Evolutionary conservation across 2,797 vertebrate species (phyloP).

Genomic region (Acanthiza pusilla): DNA sequence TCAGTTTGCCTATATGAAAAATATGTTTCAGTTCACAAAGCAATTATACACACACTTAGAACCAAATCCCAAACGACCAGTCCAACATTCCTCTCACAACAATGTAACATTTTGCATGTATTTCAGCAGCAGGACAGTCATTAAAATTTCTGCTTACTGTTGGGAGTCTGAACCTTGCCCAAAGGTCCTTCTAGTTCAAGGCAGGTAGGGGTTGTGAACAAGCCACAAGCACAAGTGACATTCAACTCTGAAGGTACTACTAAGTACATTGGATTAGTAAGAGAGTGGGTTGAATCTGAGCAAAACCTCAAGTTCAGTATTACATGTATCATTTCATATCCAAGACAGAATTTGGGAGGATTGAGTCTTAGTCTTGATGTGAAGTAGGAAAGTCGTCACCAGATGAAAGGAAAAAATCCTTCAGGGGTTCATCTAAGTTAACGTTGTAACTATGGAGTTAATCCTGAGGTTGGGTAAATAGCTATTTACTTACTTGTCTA

Average conservation of each 20-base stretch:
- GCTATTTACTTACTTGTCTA: conserved; percentile 41
- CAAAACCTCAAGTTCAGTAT: background rate
- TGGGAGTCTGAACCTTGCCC: background rate
- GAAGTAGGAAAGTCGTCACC: background rate
- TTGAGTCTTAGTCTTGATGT: background rate
- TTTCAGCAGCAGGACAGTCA: background rate
- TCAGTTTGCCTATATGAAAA: background rate
- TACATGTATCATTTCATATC: background rate
- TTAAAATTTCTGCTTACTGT: background rate
- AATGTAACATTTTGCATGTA: background rate
- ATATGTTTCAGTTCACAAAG: background rate
- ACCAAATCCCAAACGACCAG: background rate
- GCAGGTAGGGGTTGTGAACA: background rate
- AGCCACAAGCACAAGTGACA: background rate
- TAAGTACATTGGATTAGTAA: background rate
- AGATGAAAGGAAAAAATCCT: background rate
- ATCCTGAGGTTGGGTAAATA: conserved; percentile 17
- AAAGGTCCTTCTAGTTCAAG: background rate
- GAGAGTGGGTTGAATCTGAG: background rate
- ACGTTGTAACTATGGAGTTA: background rate
- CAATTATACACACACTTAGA: background rate
- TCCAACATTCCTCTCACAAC: background rate
- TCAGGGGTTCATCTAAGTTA: background rate
- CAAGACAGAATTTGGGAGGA: background rate
- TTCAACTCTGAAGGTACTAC: background rate